These are phyloP conservation scores for Mesitornis unicolor DNA, from an alignment of 2,113 vertebrate species.

Conservation along the genomic window DNA sequence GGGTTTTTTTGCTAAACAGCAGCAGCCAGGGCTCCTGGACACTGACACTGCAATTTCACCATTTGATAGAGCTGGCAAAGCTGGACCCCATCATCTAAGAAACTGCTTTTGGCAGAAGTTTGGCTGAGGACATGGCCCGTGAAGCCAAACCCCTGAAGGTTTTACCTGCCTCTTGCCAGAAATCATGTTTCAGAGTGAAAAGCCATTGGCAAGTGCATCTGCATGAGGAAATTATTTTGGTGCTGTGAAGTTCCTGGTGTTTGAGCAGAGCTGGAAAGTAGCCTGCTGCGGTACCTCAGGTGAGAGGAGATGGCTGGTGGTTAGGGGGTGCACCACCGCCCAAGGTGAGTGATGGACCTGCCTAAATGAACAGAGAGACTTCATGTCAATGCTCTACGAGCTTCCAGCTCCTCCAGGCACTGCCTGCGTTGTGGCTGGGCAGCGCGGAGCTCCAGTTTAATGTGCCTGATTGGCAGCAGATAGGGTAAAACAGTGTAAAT, in stretches of 20 bases:
- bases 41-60: background rate
- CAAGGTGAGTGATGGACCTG: background rate
- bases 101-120: background rate
- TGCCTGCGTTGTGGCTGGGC: rapidly evolving
- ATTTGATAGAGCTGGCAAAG: background rate
- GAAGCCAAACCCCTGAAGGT: background rate
- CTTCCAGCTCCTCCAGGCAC: background rate
- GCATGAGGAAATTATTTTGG: background rate
- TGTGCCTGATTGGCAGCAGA: background rate
- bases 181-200: background rate
- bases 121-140: rapidly evolving
- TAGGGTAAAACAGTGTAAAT: rapidly evolving
- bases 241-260: background rate
- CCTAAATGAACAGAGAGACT: background rate
- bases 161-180: background rate
- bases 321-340: background rate
- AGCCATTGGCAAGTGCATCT: rapidly evolving
- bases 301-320: background rate
- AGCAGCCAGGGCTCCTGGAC: background rate
- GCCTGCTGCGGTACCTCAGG: rapidly evolving
- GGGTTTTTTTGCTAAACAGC: background rate
- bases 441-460: background rate
- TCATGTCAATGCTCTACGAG: rapidly evolving
- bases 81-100: background rate
- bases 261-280: background rate